These are phyloP conservation scores for Temnothorax rugatulus DNA, from an alignment of 2,888 invertebrate genomes.

Conservation along the genomic window DNA sequence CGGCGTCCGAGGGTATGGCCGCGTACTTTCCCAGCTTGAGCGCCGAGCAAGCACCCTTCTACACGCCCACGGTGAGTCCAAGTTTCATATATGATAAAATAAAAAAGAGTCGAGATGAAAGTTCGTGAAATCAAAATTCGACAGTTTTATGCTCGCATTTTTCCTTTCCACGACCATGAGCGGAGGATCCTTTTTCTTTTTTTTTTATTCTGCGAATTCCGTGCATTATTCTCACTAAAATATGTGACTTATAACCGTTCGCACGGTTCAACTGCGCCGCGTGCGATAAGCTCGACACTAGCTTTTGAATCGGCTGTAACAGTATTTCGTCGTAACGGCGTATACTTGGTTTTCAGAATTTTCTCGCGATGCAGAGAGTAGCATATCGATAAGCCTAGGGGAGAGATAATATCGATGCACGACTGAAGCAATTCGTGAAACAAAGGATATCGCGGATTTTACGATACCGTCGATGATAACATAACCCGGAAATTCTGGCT, in stretches of 20 bases:
- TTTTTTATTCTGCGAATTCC: background rate
- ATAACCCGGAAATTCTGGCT: conserved; percentile 30
- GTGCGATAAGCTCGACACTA: conserved; percentile 16
- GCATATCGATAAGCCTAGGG: background rate
- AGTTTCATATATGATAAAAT: background rate
- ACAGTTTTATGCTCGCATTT: background rate
- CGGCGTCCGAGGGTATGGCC: conserved; percentile 90
- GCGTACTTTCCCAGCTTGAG: conserved; percentile 95
- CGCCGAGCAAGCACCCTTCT: conserved; percentile 95
- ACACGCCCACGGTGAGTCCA: conserved; percentile 93
- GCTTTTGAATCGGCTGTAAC: conserved; percentile 21
- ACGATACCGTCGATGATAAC: conserved; percentile 35
- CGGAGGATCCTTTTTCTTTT: background rate
- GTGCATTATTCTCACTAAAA: background rate
- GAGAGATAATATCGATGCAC: conserved; percentile 36
- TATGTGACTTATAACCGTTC: background rate
- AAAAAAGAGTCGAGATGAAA: background rate
- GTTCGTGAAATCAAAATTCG: background rate
- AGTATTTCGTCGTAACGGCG: conserved; percentile 22
- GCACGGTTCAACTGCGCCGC: background rate
- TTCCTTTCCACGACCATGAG: background rate
- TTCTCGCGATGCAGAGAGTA: background rate
- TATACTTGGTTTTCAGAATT: conserved; percentile 17
- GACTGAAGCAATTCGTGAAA: conserved; percentile 20
- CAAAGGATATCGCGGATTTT: conserved; percentile 24